Conservation (phyloP, 2,888 invertebrate genomes). For the Eumerus sabulonum region DNA sequence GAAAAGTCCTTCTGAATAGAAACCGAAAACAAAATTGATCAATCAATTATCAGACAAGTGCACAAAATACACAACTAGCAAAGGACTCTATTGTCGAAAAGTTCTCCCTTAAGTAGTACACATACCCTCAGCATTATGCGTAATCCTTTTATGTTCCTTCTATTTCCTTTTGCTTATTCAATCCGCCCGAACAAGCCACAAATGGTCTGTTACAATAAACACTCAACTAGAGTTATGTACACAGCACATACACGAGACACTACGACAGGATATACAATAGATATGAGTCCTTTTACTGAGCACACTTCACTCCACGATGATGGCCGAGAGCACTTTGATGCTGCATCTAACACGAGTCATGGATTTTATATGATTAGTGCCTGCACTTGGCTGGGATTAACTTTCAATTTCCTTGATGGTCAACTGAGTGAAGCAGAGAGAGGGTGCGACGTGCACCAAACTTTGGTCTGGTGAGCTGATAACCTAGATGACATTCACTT, state of each 20-base stretch:
- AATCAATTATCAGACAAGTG: neutral
- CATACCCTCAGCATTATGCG: conserved; percentile 63
- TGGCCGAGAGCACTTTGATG: conserved; percentile 55
- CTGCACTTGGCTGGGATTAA: conserved; percentile 38
- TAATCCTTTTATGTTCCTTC: conserved; percentile 45
- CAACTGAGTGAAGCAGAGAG: conserved; percentile 12
- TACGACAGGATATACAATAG: conserved; percentile 20
- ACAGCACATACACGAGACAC: conserved; percentile 25
- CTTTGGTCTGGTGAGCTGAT: conserved; percentile 6
- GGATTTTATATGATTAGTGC: conserved; percentile 56
- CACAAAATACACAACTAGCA: conserved; percentile 1
- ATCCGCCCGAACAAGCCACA: conserved; percentile 46
- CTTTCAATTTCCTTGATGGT: conserved; percentile 62
- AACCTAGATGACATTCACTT: conserved; percentile 65
- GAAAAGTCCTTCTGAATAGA: neutral
- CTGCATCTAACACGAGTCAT: conserved; percentile 12
- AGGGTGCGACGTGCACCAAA: conserved; percentile 30
- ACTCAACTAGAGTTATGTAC: conserved; percentile 20
- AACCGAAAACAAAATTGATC: no score
- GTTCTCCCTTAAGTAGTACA: conserved; percentile 7
- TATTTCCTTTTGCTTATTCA: conserved; percentile 23
- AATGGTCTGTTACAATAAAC: conserved; percentile 26
- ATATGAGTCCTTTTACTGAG: conserved; percentile 19
- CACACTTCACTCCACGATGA: conserved; percentile 38
- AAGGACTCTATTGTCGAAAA: neutral